Conservation (phyloP, 23 tunicate genomes). For the Halocynthia aurantium region DNA sequence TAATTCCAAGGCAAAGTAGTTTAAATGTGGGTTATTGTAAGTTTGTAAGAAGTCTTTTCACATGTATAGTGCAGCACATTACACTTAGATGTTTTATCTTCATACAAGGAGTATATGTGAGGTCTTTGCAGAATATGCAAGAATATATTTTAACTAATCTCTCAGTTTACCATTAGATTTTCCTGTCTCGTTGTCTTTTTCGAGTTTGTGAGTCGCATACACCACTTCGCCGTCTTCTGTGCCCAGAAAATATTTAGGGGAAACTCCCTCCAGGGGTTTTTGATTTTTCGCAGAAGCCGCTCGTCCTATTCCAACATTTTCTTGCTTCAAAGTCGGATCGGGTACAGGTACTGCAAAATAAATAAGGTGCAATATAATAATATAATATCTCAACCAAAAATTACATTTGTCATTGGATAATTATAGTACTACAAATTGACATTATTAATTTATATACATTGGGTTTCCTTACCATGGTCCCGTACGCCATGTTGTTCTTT, state of each 20-base stretch:
- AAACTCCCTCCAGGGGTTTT: constrained; percentile 32
- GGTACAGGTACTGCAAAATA: constrained; percentile 3
- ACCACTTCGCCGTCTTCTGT: constrained; percentile 94
- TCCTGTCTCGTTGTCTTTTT: constrained; percentile 82
- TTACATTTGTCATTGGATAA: background rate
- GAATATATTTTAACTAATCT: too few relatives aligned
- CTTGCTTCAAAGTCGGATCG: constrained; percentile 13
- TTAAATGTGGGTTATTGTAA: too few relatives aligned
- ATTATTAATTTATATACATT: too few relatives aligned
- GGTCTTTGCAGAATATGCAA: too few relatives aligned
- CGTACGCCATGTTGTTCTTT: constrained; percentile 53
- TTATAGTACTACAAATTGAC: background rate
- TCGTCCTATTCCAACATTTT: constrained; percentile 34
- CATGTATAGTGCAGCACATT: too few relatives aligned
- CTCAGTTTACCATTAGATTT: constrained; percentile 53
- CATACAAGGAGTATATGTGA: too few relatives aligned
- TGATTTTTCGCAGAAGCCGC: constrained; percentile 54
- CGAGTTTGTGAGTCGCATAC: constrained; percentile 66
- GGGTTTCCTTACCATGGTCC: constrained; percentile 52
- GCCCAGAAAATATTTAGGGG: constrained; percentile 61
- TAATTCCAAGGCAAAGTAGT: too few relatives aligned
- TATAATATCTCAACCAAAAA: background rate
- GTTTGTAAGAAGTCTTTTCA: too few relatives aligned
- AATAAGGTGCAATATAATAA: background rate
- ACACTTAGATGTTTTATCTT: too few relatives aligned